Evolutionary conservation across 2,888 invertebrate genomes (phyloP).

Genomic region (Anticlea derivata): DNA sequence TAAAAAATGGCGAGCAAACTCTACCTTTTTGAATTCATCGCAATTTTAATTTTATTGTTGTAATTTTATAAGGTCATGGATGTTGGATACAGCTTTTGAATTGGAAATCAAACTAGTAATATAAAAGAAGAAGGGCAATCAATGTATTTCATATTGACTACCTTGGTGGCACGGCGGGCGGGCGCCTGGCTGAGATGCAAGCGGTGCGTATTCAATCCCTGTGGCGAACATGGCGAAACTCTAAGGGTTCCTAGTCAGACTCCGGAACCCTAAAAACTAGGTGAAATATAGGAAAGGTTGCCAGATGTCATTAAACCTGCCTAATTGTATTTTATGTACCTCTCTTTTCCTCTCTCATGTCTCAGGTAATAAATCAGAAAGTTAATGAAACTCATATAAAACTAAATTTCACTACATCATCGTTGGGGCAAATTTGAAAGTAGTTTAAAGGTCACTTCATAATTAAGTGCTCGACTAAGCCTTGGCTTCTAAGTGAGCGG

Average conservation of each 20-base stretch:
- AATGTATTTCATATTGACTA: too few species aligned
- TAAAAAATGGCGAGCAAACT: constrained; percentile 16
- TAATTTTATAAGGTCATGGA: background rate
- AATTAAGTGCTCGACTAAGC: constrained; percentile 12
- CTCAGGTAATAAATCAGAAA: background rate
- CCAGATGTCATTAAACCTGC: too few species aligned
- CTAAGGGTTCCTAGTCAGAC: too few species aligned
- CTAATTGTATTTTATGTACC: too few species aligned
- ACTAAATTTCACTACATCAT: background rate
- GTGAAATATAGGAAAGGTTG: too few species aligned
- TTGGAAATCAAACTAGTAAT: background rate
- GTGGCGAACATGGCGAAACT: too few species aligned
- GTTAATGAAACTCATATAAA: background rate
- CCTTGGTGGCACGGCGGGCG: too few species aligned
- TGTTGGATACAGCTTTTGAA: background rate
- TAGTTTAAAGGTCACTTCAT: constrained; percentile 6
- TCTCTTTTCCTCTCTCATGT: background rate
- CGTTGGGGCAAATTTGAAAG: constrained; percentile 10
- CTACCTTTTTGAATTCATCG: constrained; percentile 2
- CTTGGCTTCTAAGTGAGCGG: too few species aligned
- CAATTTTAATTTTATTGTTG: background rate
- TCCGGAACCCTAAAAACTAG: too few species aligned
- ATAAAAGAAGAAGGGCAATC: too few species aligned
- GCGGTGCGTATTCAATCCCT: too few species aligned
- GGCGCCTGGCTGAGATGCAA: too few species aligned